phyloP scores from a whole-genome alignment of 2,797 vertebrate genomes.

The Dallia pectoralis region DNA sequence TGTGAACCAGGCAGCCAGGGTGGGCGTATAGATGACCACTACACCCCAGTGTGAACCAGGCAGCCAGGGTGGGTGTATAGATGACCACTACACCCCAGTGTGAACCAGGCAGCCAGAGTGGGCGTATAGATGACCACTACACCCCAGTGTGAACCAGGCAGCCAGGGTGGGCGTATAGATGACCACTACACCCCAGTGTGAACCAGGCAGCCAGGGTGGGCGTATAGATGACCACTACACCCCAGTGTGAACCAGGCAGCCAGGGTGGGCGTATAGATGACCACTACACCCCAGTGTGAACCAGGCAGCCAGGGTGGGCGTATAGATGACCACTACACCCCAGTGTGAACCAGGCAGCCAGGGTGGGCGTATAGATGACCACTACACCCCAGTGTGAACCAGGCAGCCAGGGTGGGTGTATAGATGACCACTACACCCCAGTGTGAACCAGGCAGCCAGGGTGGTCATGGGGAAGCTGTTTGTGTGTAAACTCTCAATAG shows the following conservation, averaged over 20 bases:
- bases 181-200: conserved; percentile 20
- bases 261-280: conserved; percentile 47
- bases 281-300: conserved; percentile 16
- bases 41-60: neutral
- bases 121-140: conserved; percentile 39
- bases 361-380: conserved; percentile 46
- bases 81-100: conserved; percentile 23
- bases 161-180: conserved; percentile 46
- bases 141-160: neutral
- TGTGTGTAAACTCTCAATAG: conserved; percentile 34
- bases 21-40: conserved; percentile 45
- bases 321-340: conserved; percentile 35
- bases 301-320: conserved; percentile 37
- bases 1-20: conserved; percentile 15
- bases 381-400: conserved; percentile 13
- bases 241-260: neutral
- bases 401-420: conserved; percentile 39
- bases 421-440: neutral
- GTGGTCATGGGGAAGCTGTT: conserved; percentile 47
- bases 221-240: conserved; percentile 36
- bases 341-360: neutral
- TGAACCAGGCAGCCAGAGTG: conserved; percentile 29
- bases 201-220: conserved; percentile 33
- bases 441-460: conserved; percentile 8
- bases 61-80: conserved; percentile 45